These are phyloP conservation scores for Nephotettix cincticeps DNA, from an alignment of 1,140 invertebrate species.

Conservation along the genomic window DNA sequence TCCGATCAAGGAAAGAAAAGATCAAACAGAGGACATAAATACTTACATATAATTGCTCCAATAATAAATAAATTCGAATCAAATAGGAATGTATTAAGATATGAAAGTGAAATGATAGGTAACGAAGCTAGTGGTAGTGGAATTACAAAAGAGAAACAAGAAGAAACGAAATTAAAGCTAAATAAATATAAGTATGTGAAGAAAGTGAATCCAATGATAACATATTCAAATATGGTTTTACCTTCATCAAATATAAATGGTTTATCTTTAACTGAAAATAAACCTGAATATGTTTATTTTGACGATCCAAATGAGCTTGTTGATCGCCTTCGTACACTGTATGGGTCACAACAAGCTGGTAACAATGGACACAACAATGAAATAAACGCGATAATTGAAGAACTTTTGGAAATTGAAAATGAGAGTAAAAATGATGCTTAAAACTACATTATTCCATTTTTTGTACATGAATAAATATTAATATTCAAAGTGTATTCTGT, in stretches of 20 bases:
- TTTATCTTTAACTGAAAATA: too few relatives aligned
- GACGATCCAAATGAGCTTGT: constrained; percentile 12
- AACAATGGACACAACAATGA: background rate
- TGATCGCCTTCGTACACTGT: background rate
- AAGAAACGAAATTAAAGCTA: too few relatives aligned
- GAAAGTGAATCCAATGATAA: too few relatives aligned
- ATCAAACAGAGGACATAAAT: constrained; percentile 7
- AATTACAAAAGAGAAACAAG: background rate
- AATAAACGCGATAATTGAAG: background rate
- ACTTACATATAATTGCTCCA: background rate
- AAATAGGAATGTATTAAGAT: background rate
- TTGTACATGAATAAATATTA: background rate
- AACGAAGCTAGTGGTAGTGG: background rate
- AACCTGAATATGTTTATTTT: background rate
- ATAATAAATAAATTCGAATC: background rate
- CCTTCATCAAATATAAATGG: too few relatives aligned
- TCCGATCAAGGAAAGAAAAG: background rate
- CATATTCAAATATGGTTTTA: too few relatives aligned
- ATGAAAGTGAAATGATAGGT: background rate
- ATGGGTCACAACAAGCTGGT: background rate
- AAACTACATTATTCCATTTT: too few relatives aligned
- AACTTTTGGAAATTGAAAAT: too few relatives aligned
- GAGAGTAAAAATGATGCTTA: too few relatives aligned
- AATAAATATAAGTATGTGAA: too few relatives aligned
- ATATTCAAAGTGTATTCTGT: background rate